Evolutionary conservation across 1,140 invertebrate species (phyloP), one percentile per base, ranked within the genome.

Genomic region (Drosophila lacteicornis): DNA sequence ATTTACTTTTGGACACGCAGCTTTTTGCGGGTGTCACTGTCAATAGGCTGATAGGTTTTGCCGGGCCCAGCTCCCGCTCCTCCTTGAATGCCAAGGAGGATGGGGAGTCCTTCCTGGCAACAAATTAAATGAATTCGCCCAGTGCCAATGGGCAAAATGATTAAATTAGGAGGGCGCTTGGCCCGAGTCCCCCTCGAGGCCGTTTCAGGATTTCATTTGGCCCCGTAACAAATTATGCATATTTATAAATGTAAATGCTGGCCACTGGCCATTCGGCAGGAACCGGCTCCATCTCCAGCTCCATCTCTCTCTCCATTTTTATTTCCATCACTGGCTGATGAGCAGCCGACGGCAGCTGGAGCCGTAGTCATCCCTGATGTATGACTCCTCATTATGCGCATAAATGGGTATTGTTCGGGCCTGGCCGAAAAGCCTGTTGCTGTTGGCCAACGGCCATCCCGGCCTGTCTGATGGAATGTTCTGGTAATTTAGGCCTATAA

Each of bases 1-100:
- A 81, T 87, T 87, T 88, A 88, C 86, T 87, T 87, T 84, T 73
- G 76, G 67, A 80, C 71, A 79, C 83, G 70, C 75, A 76, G 82
- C 83, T 75, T 75, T 85, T 87, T 78, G 70, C 70, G 65, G 75
- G 43, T 76, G 69, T 75, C 62, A 69, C 60, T 86, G 85, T 86
- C 84, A 79, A 75, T 76, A 77, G 49, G 70, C 68, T 87, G 75
- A 71, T 75, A 84, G 69, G 61, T 76, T 76, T 67, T 75, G 46
- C 59, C 50, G 42, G 42, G 43, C 49, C 30, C 38, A 57, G 25
- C 62, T 60, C 74, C 46, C 42, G 27, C 42, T 25, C 22, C 49
- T 25, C 25, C 42, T 40, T 33, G 17, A 11, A 51, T 30, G 58
- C 22, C 58, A 8, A 38, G 13, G 17, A 19, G 30, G 30, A n/a